These are phyloP conservation scores for Dichetophora obliterata DNA, from an alignment of 2,888 invertebrate species.

Conservation along the genomic window DNA sequence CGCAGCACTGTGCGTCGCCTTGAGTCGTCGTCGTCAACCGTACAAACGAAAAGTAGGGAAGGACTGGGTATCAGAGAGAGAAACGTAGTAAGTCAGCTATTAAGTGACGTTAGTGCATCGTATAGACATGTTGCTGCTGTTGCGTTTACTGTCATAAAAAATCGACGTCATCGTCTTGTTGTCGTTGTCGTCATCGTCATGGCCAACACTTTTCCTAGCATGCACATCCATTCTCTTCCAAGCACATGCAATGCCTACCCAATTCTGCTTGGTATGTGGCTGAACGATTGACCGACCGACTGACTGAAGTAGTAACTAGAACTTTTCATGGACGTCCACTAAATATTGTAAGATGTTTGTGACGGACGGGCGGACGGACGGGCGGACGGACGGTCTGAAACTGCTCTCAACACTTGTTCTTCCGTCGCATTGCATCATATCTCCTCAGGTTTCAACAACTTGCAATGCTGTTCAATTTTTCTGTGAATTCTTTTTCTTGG, in stretches of 20 bases:
- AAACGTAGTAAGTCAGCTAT: too few species aligned
- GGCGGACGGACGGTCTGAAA: too few species aligned
- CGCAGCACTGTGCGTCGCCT: too few species aligned
- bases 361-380: too few species aligned
- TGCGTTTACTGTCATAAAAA: conserved; percentile 7
- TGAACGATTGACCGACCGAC: not conserved
- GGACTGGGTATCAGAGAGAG: too few species aligned
- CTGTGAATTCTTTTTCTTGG: conserved; percentile 30
- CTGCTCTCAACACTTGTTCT: not conserved
- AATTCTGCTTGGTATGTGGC: not conserved
- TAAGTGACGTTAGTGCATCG: too few species aligned
- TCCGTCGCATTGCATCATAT: not conserved
- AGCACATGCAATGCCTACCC: not conserved
- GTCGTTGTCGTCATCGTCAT: conserved; percentile 31
- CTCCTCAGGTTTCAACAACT: not conserved
- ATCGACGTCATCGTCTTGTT: conserved; percentile 32
- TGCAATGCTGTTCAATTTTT: conserved; percentile 42
- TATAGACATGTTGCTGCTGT: not conserved
- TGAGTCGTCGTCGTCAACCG: too few species aligned
- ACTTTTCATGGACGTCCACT: conserved; percentile 32
- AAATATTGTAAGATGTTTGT: too few species aligned
- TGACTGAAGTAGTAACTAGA: not conserved
- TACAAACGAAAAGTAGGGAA: too few species aligned
- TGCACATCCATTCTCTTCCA: not conserved
- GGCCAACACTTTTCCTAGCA: conserved; percentile 28